Percentiles rank a stretch among this genome's conserved stretches.
phyloP scores from a whole-genome alignment of 2,797 vertebrate genomes.

The Sebastes kiyomatsui region DNA sequence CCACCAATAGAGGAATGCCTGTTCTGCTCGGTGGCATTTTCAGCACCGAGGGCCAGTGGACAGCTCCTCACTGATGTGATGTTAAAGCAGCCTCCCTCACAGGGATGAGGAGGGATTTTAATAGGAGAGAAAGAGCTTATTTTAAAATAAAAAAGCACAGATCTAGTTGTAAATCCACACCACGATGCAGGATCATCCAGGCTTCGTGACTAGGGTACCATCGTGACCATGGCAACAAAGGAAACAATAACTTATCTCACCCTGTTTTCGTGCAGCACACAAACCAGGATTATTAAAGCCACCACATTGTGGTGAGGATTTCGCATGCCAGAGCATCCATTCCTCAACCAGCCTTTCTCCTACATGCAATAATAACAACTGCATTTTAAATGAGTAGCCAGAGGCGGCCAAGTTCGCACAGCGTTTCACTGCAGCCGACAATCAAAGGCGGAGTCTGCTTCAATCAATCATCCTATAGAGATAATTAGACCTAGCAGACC shows the following conservation, averaged over 20 bases:
- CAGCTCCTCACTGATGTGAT: constrained; percentile 58
- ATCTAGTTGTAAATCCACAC: background rate
- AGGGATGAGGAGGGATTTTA: background rate
- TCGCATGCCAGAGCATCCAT: constrained; percentile 3
- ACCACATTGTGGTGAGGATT: background rate
- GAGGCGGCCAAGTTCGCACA: constrained; percentile 47
- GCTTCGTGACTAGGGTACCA: constrained; percentile 8
- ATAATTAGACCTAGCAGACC: background rate
- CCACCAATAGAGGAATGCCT: background rate
- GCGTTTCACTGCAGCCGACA: constrained; percentile 39
- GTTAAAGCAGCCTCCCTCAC: background rate
- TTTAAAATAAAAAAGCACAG: background rate
- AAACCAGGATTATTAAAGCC: background rate
- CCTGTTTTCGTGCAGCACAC: constrained; percentile 3
- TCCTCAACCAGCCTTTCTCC: background rate
- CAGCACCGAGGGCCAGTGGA: constrained; percentile 69
- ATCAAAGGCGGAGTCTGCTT: constrained; percentile 49
- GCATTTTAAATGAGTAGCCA: constrained; percentile 38
- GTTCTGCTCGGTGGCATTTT: constrained; percentile 45
- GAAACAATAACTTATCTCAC: constrained; percentile 63
- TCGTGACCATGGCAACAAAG: constrained; percentile 79
- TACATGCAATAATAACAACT: constrained; percentile 16
- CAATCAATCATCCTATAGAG: constrained; percentile 2
- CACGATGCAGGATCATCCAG: constrained; percentile 6
- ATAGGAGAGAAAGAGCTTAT: background rate